Conservation (phyloP, 2,113 vertebrate species). For the Corythoichthys haematopterus region DNA sequence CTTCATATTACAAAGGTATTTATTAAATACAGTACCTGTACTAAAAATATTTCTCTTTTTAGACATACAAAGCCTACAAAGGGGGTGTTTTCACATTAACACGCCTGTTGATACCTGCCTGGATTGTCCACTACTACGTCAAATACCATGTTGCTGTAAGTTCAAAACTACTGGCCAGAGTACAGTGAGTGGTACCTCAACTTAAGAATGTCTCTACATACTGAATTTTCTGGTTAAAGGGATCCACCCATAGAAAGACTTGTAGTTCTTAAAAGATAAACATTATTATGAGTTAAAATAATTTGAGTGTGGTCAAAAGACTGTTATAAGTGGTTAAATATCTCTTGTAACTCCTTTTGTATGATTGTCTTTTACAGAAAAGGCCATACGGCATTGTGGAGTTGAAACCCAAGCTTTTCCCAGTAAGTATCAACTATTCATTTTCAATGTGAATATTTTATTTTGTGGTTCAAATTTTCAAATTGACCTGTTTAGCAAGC, state of each 20-base stretch:
- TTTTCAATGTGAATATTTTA: background rate
- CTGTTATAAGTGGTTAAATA: background rate
- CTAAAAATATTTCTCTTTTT: conserved; percentile 24
- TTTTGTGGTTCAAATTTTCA: background rate
- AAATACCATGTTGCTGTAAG: conserved; percentile 86
- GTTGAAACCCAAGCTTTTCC: conserved; percentile 75
- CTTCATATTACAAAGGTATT: background rate
- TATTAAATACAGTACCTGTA: background rate
- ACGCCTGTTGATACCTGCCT: conserved; percentile 75
- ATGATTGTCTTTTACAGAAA: conserved; percentile 60
- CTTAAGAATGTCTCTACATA: too few relatives aligned
- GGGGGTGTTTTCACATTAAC: conserved; percentile 65
- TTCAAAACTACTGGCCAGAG: conserved; percentile 24
- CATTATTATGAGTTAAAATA: too few relatives aligned
- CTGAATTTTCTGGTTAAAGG: too few relatives aligned
- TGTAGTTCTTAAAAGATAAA: too few relatives aligned
- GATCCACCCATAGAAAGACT: too few relatives aligned
- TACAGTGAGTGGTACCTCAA: too few relatives aligned
- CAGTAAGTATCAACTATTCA: conserved; percentile 73
- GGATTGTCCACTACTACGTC: conserved; percentile 80
- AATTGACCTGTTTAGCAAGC: background rate
- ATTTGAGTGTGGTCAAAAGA: too few relatives aligned
- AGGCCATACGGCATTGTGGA: conserved; percentile 73
- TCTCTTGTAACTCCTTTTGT: conserved; percentile 1
- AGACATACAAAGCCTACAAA: conserved; percentile 78